Base-by-base conservation (phyloP, 2,113 vertebrate species). In the Epinephelus moara region DNA sequence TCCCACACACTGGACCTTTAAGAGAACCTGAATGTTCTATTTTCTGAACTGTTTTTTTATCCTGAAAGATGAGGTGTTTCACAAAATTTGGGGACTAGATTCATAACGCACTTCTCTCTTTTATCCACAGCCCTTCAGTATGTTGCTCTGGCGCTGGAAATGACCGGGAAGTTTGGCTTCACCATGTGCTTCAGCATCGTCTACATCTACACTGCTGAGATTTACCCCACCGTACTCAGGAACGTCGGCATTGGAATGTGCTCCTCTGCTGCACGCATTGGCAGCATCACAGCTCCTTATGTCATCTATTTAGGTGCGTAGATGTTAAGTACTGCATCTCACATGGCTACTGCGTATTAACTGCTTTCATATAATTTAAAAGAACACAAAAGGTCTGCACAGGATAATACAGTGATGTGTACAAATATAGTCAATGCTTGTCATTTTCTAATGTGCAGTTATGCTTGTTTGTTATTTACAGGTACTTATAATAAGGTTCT, bases 241-340 rank as follows among this genome's bases (percentile, higher is more conserved):
- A 99, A 98, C 85, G 96, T 97, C 87, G 97, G 97, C n/a, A 96
- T 99, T 56, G 98, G 98, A n/a, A 95, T 97, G 23, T 98, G 97
- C 79, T 99, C 98, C 52, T 98, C 96, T 19, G 97, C 97, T 0
- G 97, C 97, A 1, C 96, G 98, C 15, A 92, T 99, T 10, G 97
- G 97, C 93, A 98, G 97, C 68, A 98, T 99, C 93, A 94, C 97
- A 47, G 97, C 98, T 0, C 98, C 98, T 19, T 99, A 97, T 53
- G 95, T 99, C 40, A 95, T 97, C 78, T 98, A 97, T 93, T 95
- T 99, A 0, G 97, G 98, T 97, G 82, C 8, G 57, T 53, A 25
- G 7, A 55, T 12, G 4, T 42, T 10, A 13, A 55, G 13, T 3
- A 2, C 18, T 11, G n/a, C 56, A 57, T 14, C 37, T 52, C 23